Percentiles rank a stretch among this genome's conserved stretches.
Evolutionary conservation across 2,113 vertebrate species (phyloP).

Genomic region (Syngnathoides biaculeatus): DNA sequence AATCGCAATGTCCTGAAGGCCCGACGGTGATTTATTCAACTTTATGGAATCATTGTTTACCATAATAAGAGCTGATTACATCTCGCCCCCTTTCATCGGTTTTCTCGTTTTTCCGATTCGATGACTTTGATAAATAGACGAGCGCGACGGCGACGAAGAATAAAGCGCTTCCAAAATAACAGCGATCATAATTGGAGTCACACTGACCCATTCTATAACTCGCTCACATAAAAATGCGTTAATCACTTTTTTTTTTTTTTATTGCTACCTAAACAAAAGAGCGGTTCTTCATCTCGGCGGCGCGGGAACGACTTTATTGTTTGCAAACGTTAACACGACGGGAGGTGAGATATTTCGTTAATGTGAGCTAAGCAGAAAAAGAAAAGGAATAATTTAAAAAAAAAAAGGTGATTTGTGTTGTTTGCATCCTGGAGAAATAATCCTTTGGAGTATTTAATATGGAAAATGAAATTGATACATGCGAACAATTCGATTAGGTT

Average conservation of each 20-base stretch:
- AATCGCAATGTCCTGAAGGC: conserved; percentile 4
- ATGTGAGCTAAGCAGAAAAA: neutral
- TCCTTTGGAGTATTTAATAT: conserved; percentile 5
- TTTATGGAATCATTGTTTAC: conserved; percentile 6
- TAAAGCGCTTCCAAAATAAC: conserved; percentile 9
- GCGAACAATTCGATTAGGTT: conserved; percentile 8
- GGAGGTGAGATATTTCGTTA: conserved; percentile 2
- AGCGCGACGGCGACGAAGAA: conserved; percentile 2
- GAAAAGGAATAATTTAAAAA: too few relatives aligned
- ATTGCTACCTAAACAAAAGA: conserved; percentile 8
- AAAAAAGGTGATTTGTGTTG: neutral
- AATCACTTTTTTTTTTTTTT: conserved; percentile 13
- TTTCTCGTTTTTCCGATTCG: neutral
- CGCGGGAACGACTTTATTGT: neutral
- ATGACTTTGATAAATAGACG: conserved; percentile 8
- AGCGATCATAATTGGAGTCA: neutral
- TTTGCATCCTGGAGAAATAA: conserved; percentile 2
- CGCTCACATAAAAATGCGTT: conserved; percentile 8
- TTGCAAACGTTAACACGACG: conserved; percentile 10
- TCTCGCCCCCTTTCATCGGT: neutral
- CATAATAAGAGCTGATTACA: conserved; percentile 2
- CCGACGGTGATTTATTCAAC: neutral
- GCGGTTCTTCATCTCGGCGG: conserved; percentile 6
- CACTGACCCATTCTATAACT: conserved; percentile 14
- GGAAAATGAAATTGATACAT: conserved; percentile 21